phyloP scores from a whole-genome alignment of 53 echinoderm and acorn worm genomes.

The Astropecten irregularis region DNA sequence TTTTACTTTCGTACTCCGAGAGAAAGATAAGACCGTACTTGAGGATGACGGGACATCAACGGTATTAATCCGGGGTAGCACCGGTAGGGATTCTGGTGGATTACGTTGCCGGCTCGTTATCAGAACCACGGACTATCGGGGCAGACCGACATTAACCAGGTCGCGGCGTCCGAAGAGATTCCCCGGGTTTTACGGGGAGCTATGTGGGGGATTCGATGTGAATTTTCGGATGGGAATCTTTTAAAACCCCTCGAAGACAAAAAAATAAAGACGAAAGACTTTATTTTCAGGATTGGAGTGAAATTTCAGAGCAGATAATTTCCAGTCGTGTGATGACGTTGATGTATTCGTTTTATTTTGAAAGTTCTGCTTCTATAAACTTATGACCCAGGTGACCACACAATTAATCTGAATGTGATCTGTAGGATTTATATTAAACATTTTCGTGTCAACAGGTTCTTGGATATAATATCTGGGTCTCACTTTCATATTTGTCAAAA shows the following conservation, averaged over 20 bases:
- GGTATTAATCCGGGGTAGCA: not conserved
- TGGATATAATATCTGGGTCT: not conserved
- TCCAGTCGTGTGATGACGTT: not conserved
- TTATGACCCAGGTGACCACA: not conserved
- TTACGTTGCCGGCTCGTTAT: not conserved
- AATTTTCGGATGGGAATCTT: slow-evolving; percentile 12
- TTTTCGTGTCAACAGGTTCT: not conserved
- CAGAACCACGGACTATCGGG: not conserved
- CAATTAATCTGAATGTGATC: not conserved
- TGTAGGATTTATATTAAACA: not conserved
- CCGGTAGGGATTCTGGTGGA: not conserved
- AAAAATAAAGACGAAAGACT: not conserved
- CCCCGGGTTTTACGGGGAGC: too few relatives aligned
- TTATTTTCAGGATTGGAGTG: not conserved
- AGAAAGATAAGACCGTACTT: not conserved
- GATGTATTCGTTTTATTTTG: not conserved
- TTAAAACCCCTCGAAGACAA: not conserved
- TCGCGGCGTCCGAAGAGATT: not conserved
- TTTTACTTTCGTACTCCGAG: not conserved
- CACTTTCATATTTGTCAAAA: not conserved
- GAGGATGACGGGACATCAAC: not conserved
- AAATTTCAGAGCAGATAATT: slow-evolving; percentile 13
- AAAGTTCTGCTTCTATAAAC: not conserved
- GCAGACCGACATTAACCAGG: not conserved
- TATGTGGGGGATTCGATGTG: not conserved